phyloP scores from a whole-genome alignment of 2,888 invertebrate species.

The Meandrusa payeni region DNA sequence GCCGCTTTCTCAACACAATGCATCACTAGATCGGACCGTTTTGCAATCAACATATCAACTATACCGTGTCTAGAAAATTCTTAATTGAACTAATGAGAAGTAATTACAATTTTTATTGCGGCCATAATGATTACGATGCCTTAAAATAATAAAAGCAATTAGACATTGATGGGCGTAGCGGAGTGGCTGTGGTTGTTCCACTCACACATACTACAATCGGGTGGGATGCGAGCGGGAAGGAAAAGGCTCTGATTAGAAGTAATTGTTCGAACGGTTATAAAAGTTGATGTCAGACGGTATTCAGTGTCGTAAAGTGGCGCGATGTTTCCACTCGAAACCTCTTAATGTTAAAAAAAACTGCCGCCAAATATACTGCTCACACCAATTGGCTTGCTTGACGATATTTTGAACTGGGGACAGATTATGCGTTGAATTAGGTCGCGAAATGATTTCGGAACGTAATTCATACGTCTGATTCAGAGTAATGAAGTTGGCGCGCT shows the following conservation, averaged over 20 bases:
- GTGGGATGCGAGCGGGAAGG: constrained; percentile 44
- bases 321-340: constrained; percentile 59
- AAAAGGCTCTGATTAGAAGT: constrained; percentile 66
- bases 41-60: constrained; percentile 75
- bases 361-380: constrained; percentile 25
- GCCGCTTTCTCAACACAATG: constrained; percentile 67
- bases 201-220: constrained; percentile 40
- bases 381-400: background rate
- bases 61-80: constrained; percentile 78
- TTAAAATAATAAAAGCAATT: constrained; percentile 82
- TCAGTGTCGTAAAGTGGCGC: constrained; percentile 75
- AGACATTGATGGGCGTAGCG: constrained; percentile 75
- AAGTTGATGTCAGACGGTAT: constrained; percentile 76
- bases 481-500: constrained; percentile 3
- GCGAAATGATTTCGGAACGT: constrained; percentile 35
- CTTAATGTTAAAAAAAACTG: constrained; percentile 42
- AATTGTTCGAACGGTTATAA: constrained; percentile 80
- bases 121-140: constrained; percentile 80
- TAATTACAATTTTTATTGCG: constrained; percentile 80
- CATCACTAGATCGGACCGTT: constrained; percentile 54
- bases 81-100: constrained; percentile 81
- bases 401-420: background rate
- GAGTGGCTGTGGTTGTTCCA: constrained; percentile 55
- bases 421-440: background rate
- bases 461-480: constrained; percentile 65